phyloP scores from a whole-genome alignment of 2,797 vertebrate genomes.

The Cuculus canorus region DNA sequence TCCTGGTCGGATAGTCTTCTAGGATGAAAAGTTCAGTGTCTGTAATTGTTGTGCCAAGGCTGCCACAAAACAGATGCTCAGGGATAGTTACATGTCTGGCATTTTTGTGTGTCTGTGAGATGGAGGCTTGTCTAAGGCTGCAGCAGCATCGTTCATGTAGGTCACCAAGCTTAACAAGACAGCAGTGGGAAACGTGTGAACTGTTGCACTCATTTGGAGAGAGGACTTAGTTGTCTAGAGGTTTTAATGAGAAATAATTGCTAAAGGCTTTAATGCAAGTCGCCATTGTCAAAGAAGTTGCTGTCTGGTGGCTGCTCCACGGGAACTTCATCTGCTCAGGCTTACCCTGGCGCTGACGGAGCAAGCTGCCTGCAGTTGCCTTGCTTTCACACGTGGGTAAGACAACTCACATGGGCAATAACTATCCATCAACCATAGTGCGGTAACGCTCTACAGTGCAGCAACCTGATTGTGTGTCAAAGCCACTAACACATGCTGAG shows the following conservation, averaged over 20 bases:
- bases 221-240: slow-evolving; percentile 9
- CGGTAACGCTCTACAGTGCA: not conserved
- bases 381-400: not conserved
- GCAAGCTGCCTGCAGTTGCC: not conserved
- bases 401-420: not conserved
- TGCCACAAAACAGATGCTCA: not conserved
- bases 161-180: not conserved
- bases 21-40: not conserved
- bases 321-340: not conserved
- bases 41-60: not conserved
- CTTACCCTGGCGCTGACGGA: accelerated
- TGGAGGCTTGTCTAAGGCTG: not conserved
- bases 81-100: not conserved
- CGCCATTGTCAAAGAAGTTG: not conserved
- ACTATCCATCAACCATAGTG: not conserved
- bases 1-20: not conserved
- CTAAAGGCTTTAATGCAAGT: not conserved
- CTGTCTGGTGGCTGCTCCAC: accelerated
- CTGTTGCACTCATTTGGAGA: not conserved
- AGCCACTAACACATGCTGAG: not conserved
- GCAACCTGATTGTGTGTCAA: not conserved
- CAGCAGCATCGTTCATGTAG: not conserved
- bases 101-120: not conserved
- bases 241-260: slow-evolving; percentile 25
- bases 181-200: not conserved